A percentile compares a stretch with the other conserved stretches of the same genome.
Conservation (phyloP, 1,140 invertebrate species). For the Lepeophtheirus salmonis region DNA sequence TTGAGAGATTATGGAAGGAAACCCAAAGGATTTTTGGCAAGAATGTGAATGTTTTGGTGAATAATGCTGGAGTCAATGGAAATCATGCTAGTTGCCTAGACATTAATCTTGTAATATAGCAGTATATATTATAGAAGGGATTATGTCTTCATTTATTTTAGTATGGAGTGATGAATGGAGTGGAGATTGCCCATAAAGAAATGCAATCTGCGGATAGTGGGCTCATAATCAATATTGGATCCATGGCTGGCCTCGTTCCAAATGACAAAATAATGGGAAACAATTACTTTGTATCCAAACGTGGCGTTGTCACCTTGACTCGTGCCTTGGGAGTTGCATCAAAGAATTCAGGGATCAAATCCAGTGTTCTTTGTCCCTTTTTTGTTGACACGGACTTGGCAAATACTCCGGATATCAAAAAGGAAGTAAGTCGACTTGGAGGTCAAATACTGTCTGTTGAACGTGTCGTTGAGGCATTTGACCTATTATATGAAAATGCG, state of each 20-base stretch:
- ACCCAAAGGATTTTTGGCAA: neutral
- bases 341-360: neutral
- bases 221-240: neutral
- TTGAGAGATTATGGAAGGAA: neutral
- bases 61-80: neutral
- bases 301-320: neutral
- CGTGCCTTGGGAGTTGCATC: neutral
- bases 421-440: neutral
- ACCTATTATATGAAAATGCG: neutral
- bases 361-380: neutral
- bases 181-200: neutral
- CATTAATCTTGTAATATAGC: neutral
- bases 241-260: neutral
- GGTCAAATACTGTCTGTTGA: neutral
- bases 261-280: neutral
- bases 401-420: neutral
- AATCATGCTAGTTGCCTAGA: neutral
- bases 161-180: neutral
- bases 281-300: neutral
- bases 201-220: neutral
- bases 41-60: neutral
- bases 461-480: neutral
- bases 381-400: neutral
- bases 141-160: neutral
- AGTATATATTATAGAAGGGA: neutral